These are phyloP conservation scores for Sycophila sp. DNA, from an alignment of 1,140 invertebrate genomes.

Conservation along the genomic window DNA sequence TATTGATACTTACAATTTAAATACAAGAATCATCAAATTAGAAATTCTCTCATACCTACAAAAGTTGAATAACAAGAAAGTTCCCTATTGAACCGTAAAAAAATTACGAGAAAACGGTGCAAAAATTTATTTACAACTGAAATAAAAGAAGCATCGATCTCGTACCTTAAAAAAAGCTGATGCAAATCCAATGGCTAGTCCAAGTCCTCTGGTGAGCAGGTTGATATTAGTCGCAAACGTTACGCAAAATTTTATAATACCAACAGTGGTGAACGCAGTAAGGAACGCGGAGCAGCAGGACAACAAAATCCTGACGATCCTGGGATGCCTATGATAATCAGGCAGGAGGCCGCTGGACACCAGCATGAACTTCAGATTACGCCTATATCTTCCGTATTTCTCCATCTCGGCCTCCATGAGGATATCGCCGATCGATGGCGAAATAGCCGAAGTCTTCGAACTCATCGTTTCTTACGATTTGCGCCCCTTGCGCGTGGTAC, in stretches of 20 bases:
- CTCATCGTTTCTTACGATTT: not conserved
- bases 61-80: too few relatives aligned
- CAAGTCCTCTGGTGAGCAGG: conserved; percentile 41
- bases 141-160: too few relatives aligned
- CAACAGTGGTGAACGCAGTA: not conserved
- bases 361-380: not conserved
- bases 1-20: too few relatives aligned
- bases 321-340: not conserved
- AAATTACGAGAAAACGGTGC: too few relatives aligned
- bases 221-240: conserved; percentile 34
- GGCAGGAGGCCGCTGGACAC: not conserved
- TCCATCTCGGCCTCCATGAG: not conserved
- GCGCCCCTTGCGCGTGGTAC: too few relatives aligned
- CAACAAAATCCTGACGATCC: not conserved
- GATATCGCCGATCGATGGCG: not conserved
- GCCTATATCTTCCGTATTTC: not conserved
- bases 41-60: too few relatives aligned
- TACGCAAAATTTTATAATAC: conserved; percentile 34
- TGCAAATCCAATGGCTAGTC: conserved; percentile 34
- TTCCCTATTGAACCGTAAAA: too few relatives aligned
- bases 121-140: too few relatives aligned
- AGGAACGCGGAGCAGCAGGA: not conserved
- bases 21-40: too few relatives aligned
- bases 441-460: not conserved
- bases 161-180: conserved; percentile 42